Evolutionary conservation across 2,113 vertebrate genomes (phyloP).

Genomic region (Cettia cetti): DNA sequence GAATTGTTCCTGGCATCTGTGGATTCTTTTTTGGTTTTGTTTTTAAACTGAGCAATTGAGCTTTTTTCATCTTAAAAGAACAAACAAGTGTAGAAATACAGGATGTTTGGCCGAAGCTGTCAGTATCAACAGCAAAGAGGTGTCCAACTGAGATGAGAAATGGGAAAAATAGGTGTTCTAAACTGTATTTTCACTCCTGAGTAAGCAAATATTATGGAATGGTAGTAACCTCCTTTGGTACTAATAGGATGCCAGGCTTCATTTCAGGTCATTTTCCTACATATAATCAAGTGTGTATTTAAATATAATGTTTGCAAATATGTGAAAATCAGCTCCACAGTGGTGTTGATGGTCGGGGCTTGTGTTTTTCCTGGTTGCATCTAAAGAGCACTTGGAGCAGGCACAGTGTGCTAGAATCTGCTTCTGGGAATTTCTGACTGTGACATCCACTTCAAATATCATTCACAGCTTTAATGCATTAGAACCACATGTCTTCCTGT

Average conservation of each 20-base stretch:
- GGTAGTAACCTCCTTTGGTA: background rate
- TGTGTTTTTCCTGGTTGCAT: background rate
- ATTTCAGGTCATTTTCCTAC: background rate
- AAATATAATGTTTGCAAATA: background rate
- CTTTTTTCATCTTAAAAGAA: background rate
- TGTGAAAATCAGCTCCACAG: background rate
- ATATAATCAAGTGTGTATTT: background rate
- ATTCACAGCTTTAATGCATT: conserved; percentile 39
- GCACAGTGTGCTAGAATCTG: background rate
- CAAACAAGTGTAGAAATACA: background rate
- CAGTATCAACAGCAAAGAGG: background rate
- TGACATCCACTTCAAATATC: background rate
- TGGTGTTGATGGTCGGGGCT: background rate
- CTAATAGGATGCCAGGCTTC: background rate
- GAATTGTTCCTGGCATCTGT: background rate
- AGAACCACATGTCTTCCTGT: conserved; percentile 34
- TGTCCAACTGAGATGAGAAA: background rate
- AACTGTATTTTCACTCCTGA: background rate
- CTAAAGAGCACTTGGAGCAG: background rate
- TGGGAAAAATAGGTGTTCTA: background rate
- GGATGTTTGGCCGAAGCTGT: background rate
- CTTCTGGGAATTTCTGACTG: conserved; percentile 38
- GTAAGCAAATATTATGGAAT: background rate
- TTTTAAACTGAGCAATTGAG: background rate
- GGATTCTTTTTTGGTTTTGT: background rate